phyloP scores from a whole-genome alignment of 2,113 vertebrate species.

The Pycnonotus jocosus region DNA sequence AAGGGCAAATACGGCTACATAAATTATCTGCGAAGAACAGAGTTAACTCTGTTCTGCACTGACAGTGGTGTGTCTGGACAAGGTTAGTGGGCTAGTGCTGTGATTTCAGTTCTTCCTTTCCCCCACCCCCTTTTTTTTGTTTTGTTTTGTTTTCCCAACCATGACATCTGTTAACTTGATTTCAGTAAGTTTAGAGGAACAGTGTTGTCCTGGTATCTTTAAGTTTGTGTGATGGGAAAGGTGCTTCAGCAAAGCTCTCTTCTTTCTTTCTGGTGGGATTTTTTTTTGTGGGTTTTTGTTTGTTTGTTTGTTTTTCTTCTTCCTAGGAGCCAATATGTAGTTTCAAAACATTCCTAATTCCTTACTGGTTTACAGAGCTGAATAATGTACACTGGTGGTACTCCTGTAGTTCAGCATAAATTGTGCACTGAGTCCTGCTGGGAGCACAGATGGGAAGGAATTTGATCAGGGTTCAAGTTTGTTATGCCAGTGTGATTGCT shows the following conservation, averaged over 20 bases:
- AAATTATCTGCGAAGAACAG: not conserved
- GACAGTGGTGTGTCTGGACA: not conserved
- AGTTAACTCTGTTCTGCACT: not conserved
- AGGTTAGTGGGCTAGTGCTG: not conserved
- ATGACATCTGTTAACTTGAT: not conserved
- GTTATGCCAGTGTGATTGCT: not conserved
- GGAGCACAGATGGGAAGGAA: not conserved
- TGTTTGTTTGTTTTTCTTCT: too few species aligned
- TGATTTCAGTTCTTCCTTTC: not conserved
- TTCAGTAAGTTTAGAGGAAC: not conserved
- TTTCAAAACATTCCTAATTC: not conserved
- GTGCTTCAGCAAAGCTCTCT: not conserved
- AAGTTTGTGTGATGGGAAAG: not conserved
- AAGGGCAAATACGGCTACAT: not conserved
- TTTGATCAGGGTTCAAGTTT: not conserved
- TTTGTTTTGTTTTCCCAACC: not conserved
- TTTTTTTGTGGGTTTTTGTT: too few species aligned
- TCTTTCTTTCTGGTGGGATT: too few species aligned
- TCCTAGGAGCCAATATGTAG: not conserved
- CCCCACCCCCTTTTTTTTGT: rapidly evolving
- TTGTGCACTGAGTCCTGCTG: not conserved
- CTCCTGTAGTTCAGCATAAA: not conserved
- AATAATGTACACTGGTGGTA: rapidly evolving
- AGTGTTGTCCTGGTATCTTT: not conserved
- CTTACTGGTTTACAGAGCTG: not conserved